Base-by-base conservation (phyloP, 2,797 vertebrate species). In the Rhynchotus rufescens region DNA sequence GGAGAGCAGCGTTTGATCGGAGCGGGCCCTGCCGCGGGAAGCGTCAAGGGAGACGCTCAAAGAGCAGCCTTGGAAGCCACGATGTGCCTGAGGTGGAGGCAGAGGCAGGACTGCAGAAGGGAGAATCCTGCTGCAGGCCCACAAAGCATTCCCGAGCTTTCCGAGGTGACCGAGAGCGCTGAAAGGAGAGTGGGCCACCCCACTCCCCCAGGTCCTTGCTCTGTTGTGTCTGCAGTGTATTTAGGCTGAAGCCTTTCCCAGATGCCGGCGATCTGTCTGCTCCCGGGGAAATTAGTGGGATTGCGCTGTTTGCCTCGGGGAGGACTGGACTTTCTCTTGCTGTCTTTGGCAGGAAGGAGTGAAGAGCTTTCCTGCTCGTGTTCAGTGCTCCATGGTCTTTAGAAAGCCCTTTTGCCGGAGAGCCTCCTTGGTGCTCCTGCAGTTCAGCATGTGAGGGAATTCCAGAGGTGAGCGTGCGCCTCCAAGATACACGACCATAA, bases 261-360 rank as follows among this genome's bases (percentile, higher is more conserved):
- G 73, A 60, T 92, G 92, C 94, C 73, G 64, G 0, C 1, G 82
- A 85, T 95, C 91, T 93, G 81, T 87, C 19, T 0, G 73, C 82
- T 96, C 69, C 88, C 86, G 67, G 77, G 84, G 88, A 96, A 90
- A 92, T 93, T 90, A 90, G 93, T 96, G 86, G 86, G 84, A 84
- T 91, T 94, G 92, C 90, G 54, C 86, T 84, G 84, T 95, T 95
- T 92, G 71, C 82, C 93, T 91, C 69, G 67, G 56, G 67, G 90
- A 83, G 80, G 78, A 92, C 84, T 94, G 90, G 84, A 90, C 67
- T 87, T 92, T 92, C 62, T 91, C 90, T 47, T 75, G 69, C 85
- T 82, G 80, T 86, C 89, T 94, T 92, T 95, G 82, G 68, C 87
- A 95, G 84, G 83, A 95, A 94, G 86, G n/a, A 92, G 49, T 6